A percentile compares a stretch with the other conserved stretches of the same genome.
These are phyloP conservation scores for Hydraecia micacea DNA, from an alignment of 2,888 invertebrate species.

Conservation along the genomic window DNA sequence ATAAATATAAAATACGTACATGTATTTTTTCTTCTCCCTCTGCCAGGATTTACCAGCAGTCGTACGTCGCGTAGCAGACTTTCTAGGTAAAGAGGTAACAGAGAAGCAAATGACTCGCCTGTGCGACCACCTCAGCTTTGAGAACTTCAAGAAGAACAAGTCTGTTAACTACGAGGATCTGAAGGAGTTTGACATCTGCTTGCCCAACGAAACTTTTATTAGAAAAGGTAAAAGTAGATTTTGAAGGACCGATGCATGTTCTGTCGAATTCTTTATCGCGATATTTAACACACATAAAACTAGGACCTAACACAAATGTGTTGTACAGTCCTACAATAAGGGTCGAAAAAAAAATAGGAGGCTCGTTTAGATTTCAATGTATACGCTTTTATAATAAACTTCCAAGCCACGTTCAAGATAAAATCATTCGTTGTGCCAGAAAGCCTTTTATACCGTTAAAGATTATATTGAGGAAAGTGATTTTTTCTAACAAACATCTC, in stretches of 20 bases:
- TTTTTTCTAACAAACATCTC: too few relatives aligned
- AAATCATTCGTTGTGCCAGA: too few relatives aligned
- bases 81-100: conserved; percentile 88
- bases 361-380: neutral
- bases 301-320: neutral
- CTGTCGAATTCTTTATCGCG: neutral
- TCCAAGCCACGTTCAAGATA: neutral
- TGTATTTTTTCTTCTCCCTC: neutral
- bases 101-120: conserved; percentile 89
- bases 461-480: too few relatives aligned
- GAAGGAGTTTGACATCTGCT: conserved; percentile 34
- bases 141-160: conserved; percentile 94
- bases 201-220: conserved; percentile 59
- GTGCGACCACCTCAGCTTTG: conserved; percentile 92
- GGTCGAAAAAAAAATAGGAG: neutral
- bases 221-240: conserved; percentile 62
- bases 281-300: neutral
- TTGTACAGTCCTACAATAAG: neutral
- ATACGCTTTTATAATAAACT: neutral
- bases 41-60: conserved; percentile 69
- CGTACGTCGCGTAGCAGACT: conserved; percentile 89
- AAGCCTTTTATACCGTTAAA: too few relatives aligned
- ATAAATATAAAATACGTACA: too few relatives aligned
- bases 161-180: conserved; percentile 75
- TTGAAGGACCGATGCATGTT: neutral